Base-by-base conservation (phyloP, 2,888 invertebrate species). In the Hybos culiciformis region DNA sequence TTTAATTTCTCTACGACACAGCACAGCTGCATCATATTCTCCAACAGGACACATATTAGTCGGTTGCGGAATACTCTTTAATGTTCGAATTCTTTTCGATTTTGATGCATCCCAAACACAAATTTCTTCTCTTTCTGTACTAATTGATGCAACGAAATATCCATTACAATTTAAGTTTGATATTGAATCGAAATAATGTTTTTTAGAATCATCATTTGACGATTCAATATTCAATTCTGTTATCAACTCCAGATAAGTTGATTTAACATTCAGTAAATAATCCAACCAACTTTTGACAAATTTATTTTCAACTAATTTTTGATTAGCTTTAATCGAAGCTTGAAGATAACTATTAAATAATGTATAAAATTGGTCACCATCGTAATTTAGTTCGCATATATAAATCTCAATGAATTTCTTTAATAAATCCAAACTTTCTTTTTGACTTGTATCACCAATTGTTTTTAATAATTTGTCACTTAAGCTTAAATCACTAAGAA, bases 331-430 rank as follows among this genome's bases (percentile, higher is more conserved):
- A 37, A 59, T 53, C 49, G 62, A 62, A 18, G 61, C 61, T 48
- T 67, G 63, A 45, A 73, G 52, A 56, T 67, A 73, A 52, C 61
- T 66, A 56, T 68, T 73, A 48, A 81, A 66, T 48, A 87, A 76
- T 4, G 86, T 78, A 54, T 80, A 84, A 55, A 90, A 78, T 63
- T 91, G 90, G 55, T 79, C 72, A 24, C 85, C 84, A 60, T 90
- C 88, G 53, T 83, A 83, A 55, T 78, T 79, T 42, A 91, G 66
- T 14, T 83, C 80, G 54, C 74, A 74, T 5, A 81, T 75, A 53
- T 83, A 77, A 1, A 74, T 70, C 62, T 80, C 79, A 46, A 90
- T 71, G 46, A 83, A 76, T 49, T 80, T 76, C 54, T 77, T 75
- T 4, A 63, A 50, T 29, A 65, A 51, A 54, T 50, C 52, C 44